Base-by-base conservation (phyloP, 2,113 vertebrate genomes). In the Abramis brama region DNA sequence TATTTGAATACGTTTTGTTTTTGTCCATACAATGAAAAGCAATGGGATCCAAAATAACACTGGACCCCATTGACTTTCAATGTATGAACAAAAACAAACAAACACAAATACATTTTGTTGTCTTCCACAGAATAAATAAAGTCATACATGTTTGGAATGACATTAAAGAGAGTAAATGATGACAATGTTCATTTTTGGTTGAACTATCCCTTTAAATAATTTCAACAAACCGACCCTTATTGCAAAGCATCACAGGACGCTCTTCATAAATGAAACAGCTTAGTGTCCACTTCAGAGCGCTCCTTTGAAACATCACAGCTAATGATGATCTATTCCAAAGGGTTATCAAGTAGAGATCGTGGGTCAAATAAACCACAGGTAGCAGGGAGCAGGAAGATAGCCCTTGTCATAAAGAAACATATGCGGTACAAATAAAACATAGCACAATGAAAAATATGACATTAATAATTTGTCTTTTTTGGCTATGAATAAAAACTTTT, bases 391-490 rank as follows among this genome's bases (percentile, higher is more conserved):
- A 87, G 87, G 84, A 83, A 87, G 84, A 90, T 85, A 91, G 91
- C 90, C 91, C 91, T 92, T 88, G 89, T 91, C 25, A 33, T 68
- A 66, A 84, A 71, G 81, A 68, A 75, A 87, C 39, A 57, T 25
- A 50, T 55, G 19, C 50, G 13, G 70, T 57, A 60, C 62, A 78
- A 75, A 66, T 23, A 5, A 50, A 88, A 74, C 80, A 68, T 80
- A 83, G 77, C 36, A 13, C 85, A 52, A 84, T 83, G 55, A 90
- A 88, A 88, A 88, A 30, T 74, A 68, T 45, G 8, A 33, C 5
- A 83, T 66, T 77, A 25, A 57, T 86, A 43, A 36, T 30, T 5
- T 55, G 66, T 57, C 70, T 81, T 79, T 57, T 77, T 77, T 84
- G 85, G 82, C 87, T 84, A 86, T 77, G 73, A 87, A 78, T 83